Evolutionary conservation across 2,797 vertebrate species (phyloP).

Genomic region (Xiphorhynchus erythropygius): DNA sequence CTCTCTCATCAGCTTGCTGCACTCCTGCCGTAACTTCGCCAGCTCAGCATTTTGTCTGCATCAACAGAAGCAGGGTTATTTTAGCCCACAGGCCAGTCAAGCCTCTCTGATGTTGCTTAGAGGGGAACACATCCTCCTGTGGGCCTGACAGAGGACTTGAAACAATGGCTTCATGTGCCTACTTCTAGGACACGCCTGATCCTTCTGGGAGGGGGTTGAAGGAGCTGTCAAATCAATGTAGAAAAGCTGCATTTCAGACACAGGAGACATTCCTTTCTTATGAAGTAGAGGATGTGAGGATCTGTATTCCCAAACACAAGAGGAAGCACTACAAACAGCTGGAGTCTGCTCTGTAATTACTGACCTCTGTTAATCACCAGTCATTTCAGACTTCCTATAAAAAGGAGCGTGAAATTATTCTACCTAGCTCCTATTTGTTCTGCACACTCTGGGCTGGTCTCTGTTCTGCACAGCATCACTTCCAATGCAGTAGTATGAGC

Average conservation of each 20-base stretch:
- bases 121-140: neutral
- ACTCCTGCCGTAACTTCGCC: slow-evolving; percentile 92
- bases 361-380: neutral
- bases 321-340: slow-evolving; percentile 6
- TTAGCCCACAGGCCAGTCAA: neutral
- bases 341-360: slow-evolving; percentile 23
- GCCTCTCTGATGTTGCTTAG: neutral
- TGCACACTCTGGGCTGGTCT: neutral
- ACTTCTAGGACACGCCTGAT: neutral
- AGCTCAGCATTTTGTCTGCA: slow-evolving; percentile 92
- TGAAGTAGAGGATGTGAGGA: neutral
- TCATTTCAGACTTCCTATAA: neutral
- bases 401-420: neutral
- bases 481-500: neutral
- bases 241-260: neutral
- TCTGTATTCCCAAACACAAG: slow-evolving; percentile 28
- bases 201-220: neutral
- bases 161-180: neutral
- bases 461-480: neutral
- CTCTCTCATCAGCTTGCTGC: slow-evolving; percentile 88
- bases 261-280: slow-evolving; percentile 56
- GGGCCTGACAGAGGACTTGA: neutral
- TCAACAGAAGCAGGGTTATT: slow-evolving; percentile 1
- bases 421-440: neutral
- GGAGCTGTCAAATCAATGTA: slow-evolving; percentile 6